Evolutionary conservation across 2,888 invertebrate genomes (phyloP).

Genomic region (Melikaiella ostensackeni): DNA sequence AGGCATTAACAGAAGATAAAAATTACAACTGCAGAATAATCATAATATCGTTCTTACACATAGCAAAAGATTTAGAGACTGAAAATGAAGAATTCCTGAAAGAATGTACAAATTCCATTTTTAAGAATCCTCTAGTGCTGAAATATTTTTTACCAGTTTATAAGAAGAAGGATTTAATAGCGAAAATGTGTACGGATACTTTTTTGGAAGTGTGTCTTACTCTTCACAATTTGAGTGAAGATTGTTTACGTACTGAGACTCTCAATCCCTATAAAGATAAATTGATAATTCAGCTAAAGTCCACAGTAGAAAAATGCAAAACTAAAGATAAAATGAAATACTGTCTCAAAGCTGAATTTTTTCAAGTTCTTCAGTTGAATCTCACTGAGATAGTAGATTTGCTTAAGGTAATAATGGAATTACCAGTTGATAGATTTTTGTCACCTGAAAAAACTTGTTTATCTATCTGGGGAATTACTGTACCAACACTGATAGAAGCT

Average conservation of each 20-base stretch:
- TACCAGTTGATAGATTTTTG: slow-evolving; percentile 74
- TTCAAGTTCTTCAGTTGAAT: slow-evolving; percentile 75
- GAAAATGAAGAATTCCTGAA: slow-evolving; percentile 55
- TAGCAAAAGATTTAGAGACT: slow-evolving; percentile 55
- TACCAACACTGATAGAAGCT: slow-evolving; percentile 80
- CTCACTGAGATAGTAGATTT: slow-evolving; percentile 77
- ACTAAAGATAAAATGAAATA: slow-evolving; percentile 59
- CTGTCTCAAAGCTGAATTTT: slow-evolving; percentile 67
- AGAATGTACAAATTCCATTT: slow-evolving; percentile 69
- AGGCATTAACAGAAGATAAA: slow-evolving; percentile 55
- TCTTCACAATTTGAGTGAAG: slow-evolving; percentile 45
- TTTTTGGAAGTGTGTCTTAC: slow-evolving; percentile 63
- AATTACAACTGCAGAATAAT: slow-evolving; percentile 60
- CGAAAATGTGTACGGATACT: slow-evolving; percentile 68
- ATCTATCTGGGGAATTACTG: slow-evolving; percentile 79
- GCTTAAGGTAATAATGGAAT: slow-evolving; percentile 75
- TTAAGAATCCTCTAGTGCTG: slow-evolving; percentile 76
- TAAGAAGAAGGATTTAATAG: slow-evolving; percentile 59
- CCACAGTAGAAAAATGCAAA: slow-evolving; percentile 76
- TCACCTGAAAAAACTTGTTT: slow-evolving; percentile 77
- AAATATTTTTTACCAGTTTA: slow-evolving; percentile 73
- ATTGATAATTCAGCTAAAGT: slow-evolving; percentile 78
- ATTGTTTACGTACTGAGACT: slow-evolving; percentile 35
- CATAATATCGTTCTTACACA: slow-evolving; percentile 62
- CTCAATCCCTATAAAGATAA: slow-evolving; percentile 79